phyloP scores from a whole-genome alignment of 2,113 vertebrate genomes.

The Athene cunicularia region DNA sequence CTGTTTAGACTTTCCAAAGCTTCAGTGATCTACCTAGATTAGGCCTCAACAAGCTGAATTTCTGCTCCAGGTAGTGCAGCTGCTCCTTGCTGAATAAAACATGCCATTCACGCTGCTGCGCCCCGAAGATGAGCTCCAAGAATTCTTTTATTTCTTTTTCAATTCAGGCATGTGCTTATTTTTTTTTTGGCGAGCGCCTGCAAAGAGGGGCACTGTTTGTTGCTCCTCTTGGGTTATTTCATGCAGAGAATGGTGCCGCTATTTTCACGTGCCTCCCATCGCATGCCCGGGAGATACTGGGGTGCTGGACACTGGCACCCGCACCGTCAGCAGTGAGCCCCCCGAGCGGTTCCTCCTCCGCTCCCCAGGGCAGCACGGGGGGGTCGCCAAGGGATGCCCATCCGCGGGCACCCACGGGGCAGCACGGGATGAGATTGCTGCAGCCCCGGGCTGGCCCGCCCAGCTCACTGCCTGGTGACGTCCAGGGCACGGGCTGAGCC shows the following conservation, averaged over 20 bases:
- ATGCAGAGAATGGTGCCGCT: not conserved
- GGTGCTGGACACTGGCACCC: not conserved
- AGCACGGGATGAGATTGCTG: accelerated
- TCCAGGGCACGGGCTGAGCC: not conserved
- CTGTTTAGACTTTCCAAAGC: not conserved
- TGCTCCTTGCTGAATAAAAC: slow-evolving; percentile 73
- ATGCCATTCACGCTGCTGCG: not conserved
- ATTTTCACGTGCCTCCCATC: not conserved
- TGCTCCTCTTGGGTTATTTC: not conserved
- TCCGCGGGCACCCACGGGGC: accelerated
- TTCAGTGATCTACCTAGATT: slow-evolving; percentile 28
- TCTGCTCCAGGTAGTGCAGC: slow-evolving; percentile 68
- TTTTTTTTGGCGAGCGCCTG: slow-evolving; percentile 39
- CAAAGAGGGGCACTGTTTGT: not conserved
- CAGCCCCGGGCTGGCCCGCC: accelerated
- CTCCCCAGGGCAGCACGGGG: no score
- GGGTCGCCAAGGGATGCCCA: not conserved
- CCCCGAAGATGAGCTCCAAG: slow-evolving; percentile 52
- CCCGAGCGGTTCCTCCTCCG: not conserved
- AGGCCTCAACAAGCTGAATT: slow-evolving; percentile 54
- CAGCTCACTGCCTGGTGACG: accelerated
- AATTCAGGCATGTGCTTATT: slow-evolving; percentile 31
- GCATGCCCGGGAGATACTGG: accelerated
- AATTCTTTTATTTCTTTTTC: slow-evolving; percentile 66
- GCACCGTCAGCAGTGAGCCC: accelerated